Base-by-base conservation (phyloP, 2,113 vertebrate genomes). In the Scomber japonicus region DNA sequence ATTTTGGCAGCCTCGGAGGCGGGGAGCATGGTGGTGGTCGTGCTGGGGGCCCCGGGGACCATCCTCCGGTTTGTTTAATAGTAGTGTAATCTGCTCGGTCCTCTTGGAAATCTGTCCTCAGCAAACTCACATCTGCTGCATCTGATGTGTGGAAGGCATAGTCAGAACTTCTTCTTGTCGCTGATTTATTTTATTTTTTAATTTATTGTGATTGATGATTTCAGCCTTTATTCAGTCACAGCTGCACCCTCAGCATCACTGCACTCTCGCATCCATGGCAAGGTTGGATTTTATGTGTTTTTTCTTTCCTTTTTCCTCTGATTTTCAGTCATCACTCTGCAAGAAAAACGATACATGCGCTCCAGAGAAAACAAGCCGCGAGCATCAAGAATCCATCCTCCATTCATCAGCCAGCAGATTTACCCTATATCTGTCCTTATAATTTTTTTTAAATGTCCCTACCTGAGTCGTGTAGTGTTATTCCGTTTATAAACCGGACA, bases 1-100 rank as follows among this genome's bases (percentile, higher is more conserved):
- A 99, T 97, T 91, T 98, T 98, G 83, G 98, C 98, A 75, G 98
- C 97, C 90, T 99, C 97, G 66, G 97, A 96, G 68, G 97, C 96
- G 53, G 98, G 97, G 60, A 99, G 96, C 97, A 98, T 97, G 89
- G 94, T 95, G 93, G 95, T 97, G 88, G 93, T 85, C 21, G 89
- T 82, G 79, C 53, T 83, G 74, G 96, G 93, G 76, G 92, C 94
- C 80, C 95, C 94, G 74, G 96, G 96, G 70, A 96, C 88, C 92
- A 94, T 93, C 71, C 82, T 91, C 80, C 30, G 60, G 56, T 80
- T 71, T 60, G 60, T 56, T 75, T 51, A 9, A 7, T 40, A 40
- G 50, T 15, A 14, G 10, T 31, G 14, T 31, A 14, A 9, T 78
- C 66, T 35, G 67, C 62, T 62, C 71, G 40, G 54, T 82, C 57